These are phyloP conservation scores for Drosophila testacea DNA, from an alignment of 2,888 invertebrate species.

Conservation along the genomic window DNA sequence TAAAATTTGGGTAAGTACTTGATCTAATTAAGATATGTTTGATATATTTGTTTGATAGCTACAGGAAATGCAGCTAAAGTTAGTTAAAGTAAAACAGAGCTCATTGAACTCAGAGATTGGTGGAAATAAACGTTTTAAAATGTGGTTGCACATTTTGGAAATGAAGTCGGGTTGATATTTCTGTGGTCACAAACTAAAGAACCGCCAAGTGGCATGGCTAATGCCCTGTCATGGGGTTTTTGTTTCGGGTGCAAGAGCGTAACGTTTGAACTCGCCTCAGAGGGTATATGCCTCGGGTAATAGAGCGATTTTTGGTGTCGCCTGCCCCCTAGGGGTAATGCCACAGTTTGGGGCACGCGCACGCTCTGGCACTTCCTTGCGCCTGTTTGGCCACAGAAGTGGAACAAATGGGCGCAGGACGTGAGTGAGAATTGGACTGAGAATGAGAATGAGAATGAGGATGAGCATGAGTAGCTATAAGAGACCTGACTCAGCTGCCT, in stretches of 20 bases:
- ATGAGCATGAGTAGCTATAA: constrained; percentile 19
- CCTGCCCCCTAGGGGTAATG: constrained; percentile 21
- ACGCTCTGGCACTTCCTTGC: constrained; percentile 80
- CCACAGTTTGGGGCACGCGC: constrained; percentile 65
- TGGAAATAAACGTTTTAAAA: constrained; percentile 18
- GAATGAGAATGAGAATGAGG: neutral
- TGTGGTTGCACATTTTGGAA: constrained; percentile 28
- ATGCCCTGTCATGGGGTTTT: constrained; percentile 58
- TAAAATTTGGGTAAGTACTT: too few species aligned
- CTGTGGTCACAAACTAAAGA: constrained; percentile 52
- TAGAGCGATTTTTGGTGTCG: constrained; percentile 62
- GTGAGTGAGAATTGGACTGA: constrained; percentile 38
- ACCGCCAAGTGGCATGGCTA: constrained; percentile 68
- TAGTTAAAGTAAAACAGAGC: constrained; percentile 14
- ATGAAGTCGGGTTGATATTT: constrained; percentile 10
- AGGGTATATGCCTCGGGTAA: constrained; percentile 32
- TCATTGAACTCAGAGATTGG: constrained; percentile 40
- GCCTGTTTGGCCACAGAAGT: constrained; percentile 78
- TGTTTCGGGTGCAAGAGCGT: constrained; percentile 68
- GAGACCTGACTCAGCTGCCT: constrained; percentile 61
- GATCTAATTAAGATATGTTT: too few species aligned
- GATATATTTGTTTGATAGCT: neutral
- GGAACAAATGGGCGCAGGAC: constrained; percentile 78
- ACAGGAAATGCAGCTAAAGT: neutral
- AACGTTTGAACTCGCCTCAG: constrained; percentile 62